phyloP scores from a whole-genome alignment of 2,113 vertebrate genomes.

The Engystomops pustulosus region DNA sequence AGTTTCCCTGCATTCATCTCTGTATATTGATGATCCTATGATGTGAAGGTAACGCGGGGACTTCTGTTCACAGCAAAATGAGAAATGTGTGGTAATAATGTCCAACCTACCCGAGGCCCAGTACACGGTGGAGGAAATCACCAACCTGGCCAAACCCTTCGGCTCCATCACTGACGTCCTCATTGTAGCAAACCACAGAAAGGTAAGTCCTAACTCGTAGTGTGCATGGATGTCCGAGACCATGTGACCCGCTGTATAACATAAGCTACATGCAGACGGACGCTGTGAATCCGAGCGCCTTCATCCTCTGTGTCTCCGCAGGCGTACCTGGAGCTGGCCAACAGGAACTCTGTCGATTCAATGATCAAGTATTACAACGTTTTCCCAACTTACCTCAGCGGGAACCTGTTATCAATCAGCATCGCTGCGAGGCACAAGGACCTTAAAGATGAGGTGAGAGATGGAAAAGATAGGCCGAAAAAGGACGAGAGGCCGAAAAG shows the following conservation, averaged over 20 bases:
- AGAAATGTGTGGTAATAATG: slow-evolving; percentile 75
- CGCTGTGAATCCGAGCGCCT: too few species aligned
- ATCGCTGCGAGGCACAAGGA: slow-evolving; percentile 69
- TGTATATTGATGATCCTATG: background rate
- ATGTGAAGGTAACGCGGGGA: background rate
- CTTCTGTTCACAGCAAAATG: slow-evolving; percentile 66
- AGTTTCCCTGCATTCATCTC: background rate
- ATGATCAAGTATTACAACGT: slow-evolving; percentile 81
- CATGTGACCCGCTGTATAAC: too few species aligned
- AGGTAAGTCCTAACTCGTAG: slow-evolving; percentile 68
- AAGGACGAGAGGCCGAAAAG: too few species aligned
- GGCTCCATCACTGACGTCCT: slow-evolving; percentile 73
- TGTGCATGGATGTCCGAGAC: too few species aligned
- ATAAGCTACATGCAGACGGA: too few species aligned
- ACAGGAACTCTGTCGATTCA: slow-evolving; percentile 74
- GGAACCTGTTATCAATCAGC: slow-evolving; percentile 73
- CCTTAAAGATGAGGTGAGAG: slow-evolving; percentile 74
- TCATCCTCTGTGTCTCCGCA: slow-evolving; percentile 55
- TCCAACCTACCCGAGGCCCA: slow-evolving; percentile 77
- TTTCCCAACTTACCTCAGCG: slow-evolving; percentile 76
- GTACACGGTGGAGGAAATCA: slow-evolving; percentile 75
- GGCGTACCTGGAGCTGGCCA: slow-evolving; percentile 77
- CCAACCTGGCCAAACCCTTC: slow-evolving; percentile 77
- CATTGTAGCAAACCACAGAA: slow-evolving; percentile 75
- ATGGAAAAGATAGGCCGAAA: too few species aligned